Percentiles rank a stretch among this genome's conserved stretches.
Conservation (phyloP, 1,140 invertebrate species). For the Dendroctonus valens region DNA sequence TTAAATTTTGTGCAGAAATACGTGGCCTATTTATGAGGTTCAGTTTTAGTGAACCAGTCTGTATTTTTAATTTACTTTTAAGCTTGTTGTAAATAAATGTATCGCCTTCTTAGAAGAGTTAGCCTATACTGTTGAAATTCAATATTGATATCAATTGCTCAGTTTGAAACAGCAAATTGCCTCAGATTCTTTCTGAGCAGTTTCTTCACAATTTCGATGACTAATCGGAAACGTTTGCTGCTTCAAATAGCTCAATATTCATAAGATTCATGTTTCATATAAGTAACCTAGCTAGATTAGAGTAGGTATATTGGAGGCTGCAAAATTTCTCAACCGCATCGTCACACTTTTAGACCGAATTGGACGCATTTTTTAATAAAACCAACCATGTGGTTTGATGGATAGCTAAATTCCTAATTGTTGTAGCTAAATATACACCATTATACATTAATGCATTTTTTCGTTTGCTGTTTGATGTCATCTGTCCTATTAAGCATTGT, state of each 20-base stretch:
- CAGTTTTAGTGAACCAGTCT: constrained; percentile 26
- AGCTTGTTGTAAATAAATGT: constrained; percentile 25
- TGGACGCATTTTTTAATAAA: too few species aligned
- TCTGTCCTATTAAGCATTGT: too few species aligned
- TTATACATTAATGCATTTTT: too few species aligned
- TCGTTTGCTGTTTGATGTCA: too few species aligned
- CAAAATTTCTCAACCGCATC: constrained; percentile 1
- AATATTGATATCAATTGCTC: constrained; percentile 5
- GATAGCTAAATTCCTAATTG: too few species aligned
- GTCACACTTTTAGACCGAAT: too few species aligned
- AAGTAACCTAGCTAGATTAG: not conserved
- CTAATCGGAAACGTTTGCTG: too few species aligned
- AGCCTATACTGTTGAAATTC: constrained; percentile 10
- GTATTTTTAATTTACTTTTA: constrained; percentile 19
- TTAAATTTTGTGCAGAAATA: constrained; percentile 26
- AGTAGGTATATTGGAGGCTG: constrained; percentile 11
- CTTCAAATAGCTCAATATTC: too few species aligned
- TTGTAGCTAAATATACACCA: too few species aligned
- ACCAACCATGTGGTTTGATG: too few species aligned
- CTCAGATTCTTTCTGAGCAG: too few species aligned
- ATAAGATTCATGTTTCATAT: constrained; percentile 7
- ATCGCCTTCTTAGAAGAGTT: constrained; percentile 14
- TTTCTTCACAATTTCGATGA: too few species aligned
- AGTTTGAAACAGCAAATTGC: not conserved
- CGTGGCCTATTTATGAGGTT: constrained; percentile 25